Evolutionary conservation across 2,888 invertebrate species (phyloP), one percentile per base, ranked within the genome.

Genomic region (Drosophila rellima): DNA sequence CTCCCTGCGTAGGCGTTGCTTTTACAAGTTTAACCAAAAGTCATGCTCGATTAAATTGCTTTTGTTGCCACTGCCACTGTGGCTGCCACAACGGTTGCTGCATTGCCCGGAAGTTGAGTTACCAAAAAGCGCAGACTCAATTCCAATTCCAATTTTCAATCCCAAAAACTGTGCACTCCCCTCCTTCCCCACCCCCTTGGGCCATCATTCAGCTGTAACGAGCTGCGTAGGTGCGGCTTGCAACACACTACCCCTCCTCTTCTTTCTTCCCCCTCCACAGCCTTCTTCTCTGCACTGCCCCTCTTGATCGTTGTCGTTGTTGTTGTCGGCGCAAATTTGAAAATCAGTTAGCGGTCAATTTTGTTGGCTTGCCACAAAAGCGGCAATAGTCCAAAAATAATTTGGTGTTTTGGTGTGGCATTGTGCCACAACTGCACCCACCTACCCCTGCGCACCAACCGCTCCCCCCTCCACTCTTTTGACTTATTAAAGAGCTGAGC

Each of bases 31-130:
- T 75, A 84, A 78, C 82, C 80, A 81, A 85, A 85, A 90, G 89
- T 90, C 90, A 90, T 90, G 90, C 89, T 90, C 90, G 90, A 87
- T 89, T 90, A 90, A 90, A 85, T 90, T 82, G 86, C 88, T 68
- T 82, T 88, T 85, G 82, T 81, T 77, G 44, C 29, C n/a, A n/a
- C 18, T 39, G 44, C 26, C 50, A 47, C 56, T 29, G 50, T 47
- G 18, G 45, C 23, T 48, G 48, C 59, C 31, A 55, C 52, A 59
- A 57, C 54, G 18, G 61, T 52, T 57, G 52, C 60, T 23, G 65
- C 63, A 71, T 66, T 68, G 67, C 67, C 88, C 90, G 89, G 89
- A 89, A 89, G 90, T 89, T 68, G 76, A 84, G 82, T 87, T 90
- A 87, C 80, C 86, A 78, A 89, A 87, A 84, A 78, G 77, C 72